Percentiles rank a stretch among this genome's conserved stretches.
Conservation (phyloP, 1,140 invertebrate genomes). For the Ylistrum balloti region DNA sequence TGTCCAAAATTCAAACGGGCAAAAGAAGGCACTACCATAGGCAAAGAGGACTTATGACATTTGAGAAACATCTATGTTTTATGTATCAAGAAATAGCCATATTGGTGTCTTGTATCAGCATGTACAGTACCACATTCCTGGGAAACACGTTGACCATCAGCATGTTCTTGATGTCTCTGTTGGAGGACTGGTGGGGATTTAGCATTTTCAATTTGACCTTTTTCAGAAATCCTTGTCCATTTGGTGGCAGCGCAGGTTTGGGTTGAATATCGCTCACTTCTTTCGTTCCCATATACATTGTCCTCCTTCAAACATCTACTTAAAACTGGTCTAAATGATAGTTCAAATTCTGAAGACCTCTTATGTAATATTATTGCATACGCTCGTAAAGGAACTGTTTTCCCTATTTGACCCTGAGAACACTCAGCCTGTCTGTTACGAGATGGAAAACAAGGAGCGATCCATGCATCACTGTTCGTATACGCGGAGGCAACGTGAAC, state of each 20-base stretch:
- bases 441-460: slow-evolving; percentile 49
- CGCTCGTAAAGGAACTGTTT: slow-evolving; percentile 53
- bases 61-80: too few species aligned
- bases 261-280: slow-evolving; percentile 64
- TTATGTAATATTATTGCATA: neutral
- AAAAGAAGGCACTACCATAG: too few species aligned
- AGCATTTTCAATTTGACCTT: slow-evolving; percentile 51
- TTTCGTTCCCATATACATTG: slow-evolving; percentile 59
- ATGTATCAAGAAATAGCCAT: slow-evolving; percentile 69
- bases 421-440: slow-evolving; percentile 50
- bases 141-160: too few species aligned
- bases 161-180: slow-evolving; percentile 52
- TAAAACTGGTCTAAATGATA: slow-evolving; percentile 43
- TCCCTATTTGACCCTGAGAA: slow-evolving; percentile 57
- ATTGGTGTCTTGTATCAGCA: too few species aligned
- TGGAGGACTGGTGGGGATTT: slow-evolving; percentile 68
- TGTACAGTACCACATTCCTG: slow-evolving; percentile 56
- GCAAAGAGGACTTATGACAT: too few species aligned
- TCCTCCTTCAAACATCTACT: slow-evolving; percentile 62
- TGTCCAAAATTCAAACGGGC: too few species aligned
- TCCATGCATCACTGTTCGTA: slow-evolving; percentile 51
- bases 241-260: slow-evolving; percentile 75
- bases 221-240: slow-evolving; percentile 73
- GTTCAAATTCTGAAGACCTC: neutral
- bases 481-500: slow-evolving; percentile 66